Evolutionary conservation across 2,797 vertebrate species (phyloP).

Genomic region (Amblyraja radiata): DNA sequence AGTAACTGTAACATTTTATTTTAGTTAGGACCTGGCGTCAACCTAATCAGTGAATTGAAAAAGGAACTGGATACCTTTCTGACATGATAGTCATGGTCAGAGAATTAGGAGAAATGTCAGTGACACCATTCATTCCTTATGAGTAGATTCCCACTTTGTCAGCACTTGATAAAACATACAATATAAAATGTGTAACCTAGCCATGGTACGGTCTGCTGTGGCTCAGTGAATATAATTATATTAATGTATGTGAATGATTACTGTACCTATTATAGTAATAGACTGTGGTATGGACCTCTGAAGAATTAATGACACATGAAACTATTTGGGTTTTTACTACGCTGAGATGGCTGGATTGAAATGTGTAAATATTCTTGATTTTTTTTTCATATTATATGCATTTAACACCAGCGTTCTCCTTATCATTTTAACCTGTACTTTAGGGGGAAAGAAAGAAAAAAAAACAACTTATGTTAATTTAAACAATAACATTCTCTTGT

Average conservation of each 20-base stretch:
- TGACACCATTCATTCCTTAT: conserved; percentile 23
- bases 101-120: not conserved
- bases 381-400: conserved; percentile 65
- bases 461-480: conserved; percentile 17
- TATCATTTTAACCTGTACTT: conserved; percentile 40
- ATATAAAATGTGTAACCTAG: conserved; percentile 31
- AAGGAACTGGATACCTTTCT: not conserved
- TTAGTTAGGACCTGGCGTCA: not conserved
- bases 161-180: conserved; percentile 36
- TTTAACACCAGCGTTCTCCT: conserved; percentile 54
- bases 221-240: conserved; percentile 81
- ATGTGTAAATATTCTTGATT: conserved; percentile 67
- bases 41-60: not conserved
- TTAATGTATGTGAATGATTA: conserved; percentile 88
- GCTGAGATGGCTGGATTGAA: conserved; percentile 70
- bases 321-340: conserved; percentile 81
- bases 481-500: not conserved
- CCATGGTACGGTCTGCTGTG: conserved; percentile 25
- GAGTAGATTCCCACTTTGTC: conserved; percentile 30
- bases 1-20: not conserved
- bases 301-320: conserved; percentile 83
- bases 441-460: not conserved
- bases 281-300: conserved; percentile 71
- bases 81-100: not conserved
- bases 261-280: conserved; percentile 75